Conservation (phyloP, 2,888 invertebrate genomes). For the Erebia palarica region DNA sequence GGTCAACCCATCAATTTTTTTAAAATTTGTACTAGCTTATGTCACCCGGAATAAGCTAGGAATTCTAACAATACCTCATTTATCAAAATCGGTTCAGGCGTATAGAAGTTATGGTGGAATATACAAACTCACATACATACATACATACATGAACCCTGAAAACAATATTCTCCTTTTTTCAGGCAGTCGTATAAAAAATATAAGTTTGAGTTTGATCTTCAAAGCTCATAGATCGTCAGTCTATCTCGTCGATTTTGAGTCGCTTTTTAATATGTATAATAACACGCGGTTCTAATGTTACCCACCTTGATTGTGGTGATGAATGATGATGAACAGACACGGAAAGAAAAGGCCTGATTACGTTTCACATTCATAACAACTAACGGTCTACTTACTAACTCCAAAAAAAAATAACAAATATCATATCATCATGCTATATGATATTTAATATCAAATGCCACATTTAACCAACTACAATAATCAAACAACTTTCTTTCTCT, state of each 20-base stretch:
- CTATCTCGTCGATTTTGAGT: not conserved
- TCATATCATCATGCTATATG: not conserved
- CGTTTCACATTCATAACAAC: not conserved
- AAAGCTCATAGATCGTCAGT: not conserved
- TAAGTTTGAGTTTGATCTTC: no score
- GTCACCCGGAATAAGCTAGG: no score
- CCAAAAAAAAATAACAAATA: slow-evolving; percentile 5
- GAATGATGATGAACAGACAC: slow-evolving; percentile 3
- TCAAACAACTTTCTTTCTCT: slow-evolving; percentile 33
- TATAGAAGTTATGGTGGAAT: no score
- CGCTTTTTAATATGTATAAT: not conserved
- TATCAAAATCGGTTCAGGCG: no score
- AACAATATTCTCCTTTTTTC: no score
- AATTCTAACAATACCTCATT: no score
- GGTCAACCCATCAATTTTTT: no score
- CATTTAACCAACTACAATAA: slow-evolving; percentile 18
- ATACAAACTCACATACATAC: no score
- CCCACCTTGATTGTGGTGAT: not conserved
- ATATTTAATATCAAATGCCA: slow-evolving; percentile 19
- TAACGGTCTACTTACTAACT: slow-evolving; percentile 1
- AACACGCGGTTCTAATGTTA: not conserved
- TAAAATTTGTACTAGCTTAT: no score
- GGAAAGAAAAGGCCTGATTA: not conserved
- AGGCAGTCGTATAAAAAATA: no score
- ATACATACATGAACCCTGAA: no score